Evolutionary conservation across 2,888 invertebrate species (phyloP), one percentile per base, ranked within the genome.

Genomic region (Hipparchia semele): DNA sequence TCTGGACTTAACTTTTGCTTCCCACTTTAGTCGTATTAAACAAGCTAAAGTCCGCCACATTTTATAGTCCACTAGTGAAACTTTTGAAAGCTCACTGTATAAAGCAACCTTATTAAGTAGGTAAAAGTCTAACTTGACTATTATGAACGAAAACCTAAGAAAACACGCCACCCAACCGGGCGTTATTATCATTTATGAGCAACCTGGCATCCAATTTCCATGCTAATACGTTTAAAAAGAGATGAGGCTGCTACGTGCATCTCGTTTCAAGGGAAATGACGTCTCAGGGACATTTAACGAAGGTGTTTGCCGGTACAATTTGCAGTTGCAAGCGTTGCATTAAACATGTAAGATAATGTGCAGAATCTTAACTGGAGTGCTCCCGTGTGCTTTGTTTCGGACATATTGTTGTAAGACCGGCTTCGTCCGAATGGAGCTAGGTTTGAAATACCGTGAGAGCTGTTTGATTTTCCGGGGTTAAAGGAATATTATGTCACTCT

Each of bases 181-280:
- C 12, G 68, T 59, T 59, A 73, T 75, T 73, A 70, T 70, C 70
- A 73, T 73, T 73, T 70, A 70, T 68, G 70, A 73, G 65, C 75
- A 72, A 46, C 72, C 53, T 54, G 60, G 60, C 64, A 69, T 74
- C 73, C 73, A 77, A 80, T 80, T 80, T 71, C 76, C 72, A 67
- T 71, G 71, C 71, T 72, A 77, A 73, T 78, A 78, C 77, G 79
- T 83, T 85, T 79, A 80, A 81, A 82, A 80, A 77, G 81, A 81
- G 77, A 77, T 76, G 72, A 73, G 75, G 58, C 68, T 10, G 13
- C 45, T 23, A 68, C 68, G 58, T 68, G 68, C 59, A 49, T 59
- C 59, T 39, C 59, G 23, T 45, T 39, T 46, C 13, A 39, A n/a
- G 46, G 49, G 68, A 59, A 59, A 59, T 68, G 59, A 68, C 59